These are phyloP conservation scores for Sarotherodon lohbergeri DNA, from an alignment of 2,113 vertebrate genomes.

Conservation along the genomic window DNA sequence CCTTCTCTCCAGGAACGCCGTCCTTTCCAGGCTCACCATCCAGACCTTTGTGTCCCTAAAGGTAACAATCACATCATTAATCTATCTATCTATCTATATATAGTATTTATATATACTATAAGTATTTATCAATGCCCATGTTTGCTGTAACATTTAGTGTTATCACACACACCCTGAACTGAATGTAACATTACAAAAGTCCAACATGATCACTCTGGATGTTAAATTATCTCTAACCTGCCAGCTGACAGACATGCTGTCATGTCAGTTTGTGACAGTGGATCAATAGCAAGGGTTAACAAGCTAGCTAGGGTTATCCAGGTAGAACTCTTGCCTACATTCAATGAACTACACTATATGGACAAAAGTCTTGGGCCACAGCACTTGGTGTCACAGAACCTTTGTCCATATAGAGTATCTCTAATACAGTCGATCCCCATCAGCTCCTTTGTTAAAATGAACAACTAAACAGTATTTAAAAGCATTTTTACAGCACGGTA, in stretches of 20 bases:
- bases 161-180: too few species aligned
- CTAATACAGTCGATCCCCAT: not conserved
- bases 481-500: not conserved
- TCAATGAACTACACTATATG: not conserved
- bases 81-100: not conserved
- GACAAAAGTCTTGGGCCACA: not conserved
- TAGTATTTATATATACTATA: too few species aligned
- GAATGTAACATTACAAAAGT: not conserved
- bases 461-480: not conserved
- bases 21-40: constrained; percentile 62
- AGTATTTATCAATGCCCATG: too few species aligned
- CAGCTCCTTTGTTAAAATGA: not conserved
- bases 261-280: not conserved
- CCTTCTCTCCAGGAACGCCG: constrained; percentile 69
- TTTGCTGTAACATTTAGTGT: too few species aligned
- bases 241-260: not conserved
- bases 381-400: not conserved
- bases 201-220: not conserved
- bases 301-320: not conserved
- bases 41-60: constrained; percentile 73
- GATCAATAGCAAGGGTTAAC: not conserved
- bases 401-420: not conserved
- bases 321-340: not conserved
- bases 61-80: not conserved
- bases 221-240: not conserved